Percentiles rank a stretch among this genome's conserved stretches.
These are phyloP conservation scores for Ramphastos sulfuratus DNA, from an alignment of 2,113 vertebrate genomes.

Conservation along the genomic window DNA sequence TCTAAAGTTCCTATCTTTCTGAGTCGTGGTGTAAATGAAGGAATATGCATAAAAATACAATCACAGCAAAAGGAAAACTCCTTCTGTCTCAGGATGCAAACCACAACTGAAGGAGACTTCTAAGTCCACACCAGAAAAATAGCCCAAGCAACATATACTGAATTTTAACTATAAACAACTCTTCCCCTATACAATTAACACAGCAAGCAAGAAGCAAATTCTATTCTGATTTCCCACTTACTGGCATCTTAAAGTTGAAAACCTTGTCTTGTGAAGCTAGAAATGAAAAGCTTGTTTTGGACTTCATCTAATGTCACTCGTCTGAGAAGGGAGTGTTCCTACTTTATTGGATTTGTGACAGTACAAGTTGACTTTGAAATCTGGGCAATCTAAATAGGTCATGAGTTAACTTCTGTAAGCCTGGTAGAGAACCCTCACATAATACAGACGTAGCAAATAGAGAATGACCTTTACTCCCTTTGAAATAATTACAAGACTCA, in stretches of 20 bases:
- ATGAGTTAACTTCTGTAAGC: slow-evolving; percentile 9
- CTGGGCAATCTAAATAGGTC: slow-evolving; percentile 46
- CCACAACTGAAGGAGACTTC: not conserved
- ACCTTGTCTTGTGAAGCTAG: not conserved
- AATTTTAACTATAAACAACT: not conserved
- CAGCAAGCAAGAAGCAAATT: not conserved
- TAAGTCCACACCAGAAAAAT: not conserved
- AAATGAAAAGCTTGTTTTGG: slow-evolving; percentile 37
- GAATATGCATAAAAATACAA: not conserved
- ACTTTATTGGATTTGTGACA: slow-evolving; percentile 18
- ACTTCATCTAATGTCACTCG: not conserved
- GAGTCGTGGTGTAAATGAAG: not conserved
- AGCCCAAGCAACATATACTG: not conserved
- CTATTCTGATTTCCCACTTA: not conserved
- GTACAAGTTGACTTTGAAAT: slow-evolving; percentile 24
- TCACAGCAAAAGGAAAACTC: not conserved
- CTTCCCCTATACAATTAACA: not conserved
- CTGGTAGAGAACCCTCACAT: not conserved
- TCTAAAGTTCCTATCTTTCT: not conserved
- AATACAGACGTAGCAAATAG: slow-evolving; percentile 57
- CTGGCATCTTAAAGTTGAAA: not conserved
- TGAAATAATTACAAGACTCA: slow-evolving; percentile 72
- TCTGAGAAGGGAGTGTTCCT: not conserved
- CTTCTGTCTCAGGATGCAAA: not conserved
- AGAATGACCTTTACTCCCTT: slow-evolving; percentile 70